These are phyloP conservation scores for Drepana falcataria DNA, from an alignment of 2,888 invertebrate species.

Conservation along the genomic window DNA sequence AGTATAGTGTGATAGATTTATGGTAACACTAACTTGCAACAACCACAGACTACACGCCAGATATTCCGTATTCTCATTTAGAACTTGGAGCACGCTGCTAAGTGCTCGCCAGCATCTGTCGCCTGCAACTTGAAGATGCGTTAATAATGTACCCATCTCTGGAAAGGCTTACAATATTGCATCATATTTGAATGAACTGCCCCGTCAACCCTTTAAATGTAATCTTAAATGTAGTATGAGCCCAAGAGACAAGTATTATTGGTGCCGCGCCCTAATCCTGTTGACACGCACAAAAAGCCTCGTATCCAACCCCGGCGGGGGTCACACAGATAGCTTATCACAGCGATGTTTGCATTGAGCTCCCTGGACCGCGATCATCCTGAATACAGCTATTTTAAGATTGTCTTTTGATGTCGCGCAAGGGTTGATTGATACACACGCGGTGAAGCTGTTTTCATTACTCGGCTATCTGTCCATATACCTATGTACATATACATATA, in stretches of 20 bases:
- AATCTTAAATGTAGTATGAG: not conserved
- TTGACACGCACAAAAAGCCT: conserved; percentile 27
- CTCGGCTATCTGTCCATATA: not conserved
- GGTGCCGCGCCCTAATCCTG: conserved; percentile 29
- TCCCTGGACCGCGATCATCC: not conserved
- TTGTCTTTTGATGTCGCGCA: conserved; percentile 1
- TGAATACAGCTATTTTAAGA: conserved; percentile 1
- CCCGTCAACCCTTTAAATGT: not conserved
- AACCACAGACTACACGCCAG: no score
- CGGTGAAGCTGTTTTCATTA: not conserved
- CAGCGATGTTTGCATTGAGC: not conserved
- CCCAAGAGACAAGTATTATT: not conserved
- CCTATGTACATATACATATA: no score
- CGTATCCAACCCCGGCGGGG: conserved; percentile 16
- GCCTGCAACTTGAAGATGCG: no score
- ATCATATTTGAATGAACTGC: not conserved
- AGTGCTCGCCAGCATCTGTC: no score
- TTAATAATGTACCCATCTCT: no score
- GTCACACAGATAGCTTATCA: conserved; percentile 19
- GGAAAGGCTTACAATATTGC: no score
- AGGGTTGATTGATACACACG: not conserved
- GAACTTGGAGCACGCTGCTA: no score
- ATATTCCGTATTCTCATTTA: no score
- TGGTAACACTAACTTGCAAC: no score
- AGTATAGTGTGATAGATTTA: no score